Base-by-base conservation (phyloP, 2,888 invertebrate species). In the Andrena bicolor region DNA sequence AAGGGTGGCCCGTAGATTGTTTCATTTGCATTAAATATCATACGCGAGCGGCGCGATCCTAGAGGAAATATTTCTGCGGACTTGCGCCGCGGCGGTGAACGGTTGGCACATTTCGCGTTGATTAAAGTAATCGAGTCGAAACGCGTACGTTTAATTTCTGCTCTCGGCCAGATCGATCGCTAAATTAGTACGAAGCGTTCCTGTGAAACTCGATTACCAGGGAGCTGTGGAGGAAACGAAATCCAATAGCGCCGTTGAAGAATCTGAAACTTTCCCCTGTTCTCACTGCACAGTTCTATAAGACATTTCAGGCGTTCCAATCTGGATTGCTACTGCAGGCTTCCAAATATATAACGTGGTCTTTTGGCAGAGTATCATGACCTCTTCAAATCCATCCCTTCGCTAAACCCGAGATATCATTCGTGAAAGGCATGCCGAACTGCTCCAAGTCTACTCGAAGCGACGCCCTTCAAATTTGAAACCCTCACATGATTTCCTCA, bases 71-170 rank as follows among this genome's bases (percentile, higher is more conserved):
- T 56, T 56, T 56, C 56, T 4, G 56, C 56, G 13, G 10, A 4
- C 26, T 26, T 23, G 56, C 56, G 26, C 30, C 48, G 41, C 23
- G 41, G 2, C 63, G 16, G 41, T 13, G 56, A 58, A 58, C 69
- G 41, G 58, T 20, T 20, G 28, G 10, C 41, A 41, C 26, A 26
- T 70, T 41, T 48, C 41, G 7, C 56, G 26, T 58, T 41, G 58
- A 58, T 70, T 58, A 70, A 73, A 30, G 41, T 30, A 73, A 73
- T 73, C 48, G 41, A 65, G 56, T 56, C 10, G 26, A 51, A n/a
- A 23, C 41, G 35, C 41, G 26, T 32, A n/a, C 64, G 41, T 28
- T 56, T 30, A 48, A 65, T 73, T 58, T 56, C 35, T 23, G 64
- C 56, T 23, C 41, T 13, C 26, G 26, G 13, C n/a, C 56, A 41